Percentiles rank a stretch among this genome's conserved stretches.
Conservation (phyloP, 2,888 invertebrate genomes). For the Parthenolecanium corni region DNA sequence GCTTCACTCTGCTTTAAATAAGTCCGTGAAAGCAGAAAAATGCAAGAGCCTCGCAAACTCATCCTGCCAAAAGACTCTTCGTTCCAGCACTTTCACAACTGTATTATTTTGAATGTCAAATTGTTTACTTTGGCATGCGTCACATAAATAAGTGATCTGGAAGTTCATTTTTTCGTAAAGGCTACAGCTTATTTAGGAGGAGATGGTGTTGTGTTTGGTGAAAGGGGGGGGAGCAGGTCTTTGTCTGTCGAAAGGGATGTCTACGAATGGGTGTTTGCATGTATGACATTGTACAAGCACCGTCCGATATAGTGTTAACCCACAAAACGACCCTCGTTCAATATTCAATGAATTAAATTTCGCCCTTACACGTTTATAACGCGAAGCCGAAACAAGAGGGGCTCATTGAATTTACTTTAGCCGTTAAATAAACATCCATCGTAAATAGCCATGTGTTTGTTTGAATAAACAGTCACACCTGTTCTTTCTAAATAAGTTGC, state of each 20-base stretch:
- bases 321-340: slow-evolving; percentile 27
- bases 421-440: slow-evolving; percentile 21
- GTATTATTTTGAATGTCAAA: slow-evolving; percentile 11
- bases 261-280: no score
- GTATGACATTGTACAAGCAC: background rate
- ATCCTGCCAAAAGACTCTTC: no score
- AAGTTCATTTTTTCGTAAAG: slow-evolving; percentile 15
- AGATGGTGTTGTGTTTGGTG: slow-evolving; percentile 16
- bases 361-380: background rate
- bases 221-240: slow-evolving; percentile 15
- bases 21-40: no score
- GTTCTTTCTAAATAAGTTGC: slow-evolving; percentile 16
- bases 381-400: slow-evolving; percentile 1
- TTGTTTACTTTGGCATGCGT: slow-evolving; percentile 23
- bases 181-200: background rate
- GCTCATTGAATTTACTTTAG: slow-evolving; percentile 25
- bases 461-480: slow-evolving; percentile 25
- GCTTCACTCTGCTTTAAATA: no score
- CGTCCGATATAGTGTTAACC: slow-evolving; percentile 22
- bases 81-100: no score
- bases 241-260: slow-evolving; percentile 8
- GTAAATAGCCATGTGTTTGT: slow-evolving; percentile 26
- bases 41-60: no score
- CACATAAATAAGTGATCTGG: slow-evolving; percentile 25
- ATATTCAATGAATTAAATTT: slow-evolving; percentile 27